These are phyloP conservation scores for Belgica antarctica DNA, from an alignment of 2,888 invertebrate genomes.

Conservation along the genomic window DNA sequence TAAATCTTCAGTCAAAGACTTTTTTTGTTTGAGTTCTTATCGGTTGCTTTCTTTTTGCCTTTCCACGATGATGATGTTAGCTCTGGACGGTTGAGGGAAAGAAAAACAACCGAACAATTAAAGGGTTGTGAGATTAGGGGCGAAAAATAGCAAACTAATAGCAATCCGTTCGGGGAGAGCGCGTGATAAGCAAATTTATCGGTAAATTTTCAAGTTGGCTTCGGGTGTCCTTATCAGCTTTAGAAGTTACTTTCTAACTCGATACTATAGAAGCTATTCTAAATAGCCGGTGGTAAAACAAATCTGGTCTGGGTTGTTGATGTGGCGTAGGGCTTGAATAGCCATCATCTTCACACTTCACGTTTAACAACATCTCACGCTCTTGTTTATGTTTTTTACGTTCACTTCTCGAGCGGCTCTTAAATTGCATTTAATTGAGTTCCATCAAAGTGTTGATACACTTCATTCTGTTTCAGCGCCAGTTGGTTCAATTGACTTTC, in stretches of 20 bases:
- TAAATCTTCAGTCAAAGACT: conserved; percentile 8
- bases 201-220: not conserved
- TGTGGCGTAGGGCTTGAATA: not conserved
- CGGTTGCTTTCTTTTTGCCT: not conserved
- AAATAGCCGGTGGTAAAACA: not conserved
- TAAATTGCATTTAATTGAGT: conserved; percentile 9
- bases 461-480: not conserved
- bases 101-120: conserved; percentile 19
- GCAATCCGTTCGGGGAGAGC: not conserved
- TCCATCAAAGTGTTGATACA: conserved; percentile 6
- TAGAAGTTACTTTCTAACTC: not conserved
- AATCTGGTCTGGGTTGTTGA: no score
- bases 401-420: not conserved
- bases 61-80: not conserved
- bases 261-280: not conserved
- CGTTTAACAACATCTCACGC: not conserved
- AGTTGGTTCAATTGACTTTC: conserved; percentile 1
- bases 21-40: not conserved
- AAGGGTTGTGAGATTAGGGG: conserved; percentile 18
- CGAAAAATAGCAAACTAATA: conserved; percentile 24
- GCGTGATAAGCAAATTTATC: conserved; percentile 21
- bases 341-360: not conserved
- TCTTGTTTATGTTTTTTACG: not conserved
- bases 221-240: not conserved
- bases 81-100: not conserved